Evolutionary conservation across 2,113 vertebrate species (phyloP).

Genomic region (Eulemur rufifrons): DNA sequence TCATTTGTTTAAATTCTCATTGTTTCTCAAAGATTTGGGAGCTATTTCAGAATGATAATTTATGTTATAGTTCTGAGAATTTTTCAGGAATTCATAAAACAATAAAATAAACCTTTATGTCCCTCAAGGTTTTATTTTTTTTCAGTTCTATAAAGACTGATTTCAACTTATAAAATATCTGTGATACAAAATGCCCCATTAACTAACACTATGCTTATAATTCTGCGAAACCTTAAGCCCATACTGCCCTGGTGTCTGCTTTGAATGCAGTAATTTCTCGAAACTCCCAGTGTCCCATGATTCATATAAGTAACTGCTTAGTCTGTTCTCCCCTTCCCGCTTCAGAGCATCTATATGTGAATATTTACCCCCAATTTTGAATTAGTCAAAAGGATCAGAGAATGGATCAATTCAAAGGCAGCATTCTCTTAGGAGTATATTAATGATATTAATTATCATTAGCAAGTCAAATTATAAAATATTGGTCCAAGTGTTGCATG

Average conservation of each 20-base stretch:
- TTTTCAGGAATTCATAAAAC: slow-evolving; percentile 45
- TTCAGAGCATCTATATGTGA: not conserved
- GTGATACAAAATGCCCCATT: not conserved
- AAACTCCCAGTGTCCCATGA: not conserved
- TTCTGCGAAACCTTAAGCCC: not conserved
- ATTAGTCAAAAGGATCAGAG: not conserved
- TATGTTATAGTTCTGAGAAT: slow-evolving; percentile 52
- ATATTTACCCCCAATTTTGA: not conserved
- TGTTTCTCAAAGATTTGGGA: slow-evolving; percentile 72
- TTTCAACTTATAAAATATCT: not conserved
- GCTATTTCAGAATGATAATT: slow-evolving; percentile 65
- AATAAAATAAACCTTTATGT: slow-evolving; percentile 30
- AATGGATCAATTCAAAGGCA: not conserved
- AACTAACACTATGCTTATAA: not conserved
- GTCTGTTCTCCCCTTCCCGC: not conserved
- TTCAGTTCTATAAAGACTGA: not conserved
- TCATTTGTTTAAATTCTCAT: slow-evolving; percentile 75
- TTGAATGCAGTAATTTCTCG: not conserved
- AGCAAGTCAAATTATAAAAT: not conserved
- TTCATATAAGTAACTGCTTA: not conserved
- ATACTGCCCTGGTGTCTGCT: fast-evolving
- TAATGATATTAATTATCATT: not conserved
- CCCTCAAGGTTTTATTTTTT: not conserved
- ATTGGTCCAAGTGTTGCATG: not conserved
- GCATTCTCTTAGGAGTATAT: not conserved